Conservation (phyloP, 2,113 vertebrate species). For the Oreotrochilus melanogaster region DNA sequence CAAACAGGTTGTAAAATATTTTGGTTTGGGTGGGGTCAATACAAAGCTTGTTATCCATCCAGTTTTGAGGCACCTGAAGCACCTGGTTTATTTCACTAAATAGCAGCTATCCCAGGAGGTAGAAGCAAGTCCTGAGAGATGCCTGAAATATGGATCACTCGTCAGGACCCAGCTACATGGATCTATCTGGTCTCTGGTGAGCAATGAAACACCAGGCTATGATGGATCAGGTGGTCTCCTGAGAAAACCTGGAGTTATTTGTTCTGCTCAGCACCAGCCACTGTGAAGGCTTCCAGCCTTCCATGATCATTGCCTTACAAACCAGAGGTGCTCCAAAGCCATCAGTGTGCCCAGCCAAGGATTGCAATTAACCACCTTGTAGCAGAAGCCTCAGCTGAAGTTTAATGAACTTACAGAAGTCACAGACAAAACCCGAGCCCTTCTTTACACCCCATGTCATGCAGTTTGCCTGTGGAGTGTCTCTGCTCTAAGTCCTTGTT, state of each 20-base stretch:
- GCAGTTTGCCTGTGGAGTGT: not conserved
- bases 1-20: not conserved
- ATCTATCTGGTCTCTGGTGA: not conserved
- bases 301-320: not conserved
- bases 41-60: not conserved
- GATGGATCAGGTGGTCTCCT: fast-evolving
- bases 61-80: not conserved
- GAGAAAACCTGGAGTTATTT: not conserved
- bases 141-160: not conserved
- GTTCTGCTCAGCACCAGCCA: not conserved
- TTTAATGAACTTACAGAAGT: not conserved
- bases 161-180: not conserved
- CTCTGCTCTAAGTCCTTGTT: fast-evolving
- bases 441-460: not conserved
- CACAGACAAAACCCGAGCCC: not conserved
- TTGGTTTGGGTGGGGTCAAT: not conserved
- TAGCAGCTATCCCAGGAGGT: not conserved
- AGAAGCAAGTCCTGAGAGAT: not conserved
- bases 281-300: not conserved
- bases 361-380: not conserved
- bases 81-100: not conserved
- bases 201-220: not conserved
- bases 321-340: not conserved
- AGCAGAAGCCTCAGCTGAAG: not conserved
- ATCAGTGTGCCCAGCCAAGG: not conserved